phyloP scores from a whole-genome alignment of 2,113 vertebrate genomes.

The Promerops cafer region DNA sequence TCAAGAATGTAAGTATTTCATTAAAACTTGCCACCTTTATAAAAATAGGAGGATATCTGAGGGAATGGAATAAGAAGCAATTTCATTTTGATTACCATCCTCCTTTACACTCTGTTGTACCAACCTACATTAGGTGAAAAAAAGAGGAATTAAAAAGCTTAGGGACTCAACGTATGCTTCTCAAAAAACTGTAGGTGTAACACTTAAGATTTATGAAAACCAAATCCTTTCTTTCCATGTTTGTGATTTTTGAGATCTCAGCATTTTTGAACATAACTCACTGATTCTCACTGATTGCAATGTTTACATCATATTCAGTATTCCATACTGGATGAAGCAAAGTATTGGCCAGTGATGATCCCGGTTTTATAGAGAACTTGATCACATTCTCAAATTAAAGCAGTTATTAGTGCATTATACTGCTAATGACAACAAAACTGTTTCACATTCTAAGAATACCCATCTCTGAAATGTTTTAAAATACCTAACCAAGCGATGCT shows the following conservation, averaged over 20 bases:
- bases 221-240: background rate
- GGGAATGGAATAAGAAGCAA: background rate
- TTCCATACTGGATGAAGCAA: background rate
- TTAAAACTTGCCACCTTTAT: background rate
- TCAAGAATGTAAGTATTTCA: background rate
- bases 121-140: background rate
- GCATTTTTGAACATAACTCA: background rate
- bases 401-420: constrained; percentile 27
- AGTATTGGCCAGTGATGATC: background rate
- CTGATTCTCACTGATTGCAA: background rate
- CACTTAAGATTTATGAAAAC: background rate
- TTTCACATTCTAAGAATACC: constrained; percentile 36
- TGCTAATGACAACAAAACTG: constrained; percentile 25
- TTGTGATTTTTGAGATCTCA: background rate
- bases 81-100: background rate
- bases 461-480: constrained; percentile 47
- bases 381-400: constrained; percentile 36
- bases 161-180: background rate
- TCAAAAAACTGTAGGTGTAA: background rate
- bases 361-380: constrained; percentile 13
- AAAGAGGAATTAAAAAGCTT: background rate
- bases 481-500: background rate
- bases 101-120: background rate
- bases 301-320: background rate
- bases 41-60: background rate